Conservation (phyloP, 2,888 invertebrate genomes). For the Mythimna pallens region DNA sequence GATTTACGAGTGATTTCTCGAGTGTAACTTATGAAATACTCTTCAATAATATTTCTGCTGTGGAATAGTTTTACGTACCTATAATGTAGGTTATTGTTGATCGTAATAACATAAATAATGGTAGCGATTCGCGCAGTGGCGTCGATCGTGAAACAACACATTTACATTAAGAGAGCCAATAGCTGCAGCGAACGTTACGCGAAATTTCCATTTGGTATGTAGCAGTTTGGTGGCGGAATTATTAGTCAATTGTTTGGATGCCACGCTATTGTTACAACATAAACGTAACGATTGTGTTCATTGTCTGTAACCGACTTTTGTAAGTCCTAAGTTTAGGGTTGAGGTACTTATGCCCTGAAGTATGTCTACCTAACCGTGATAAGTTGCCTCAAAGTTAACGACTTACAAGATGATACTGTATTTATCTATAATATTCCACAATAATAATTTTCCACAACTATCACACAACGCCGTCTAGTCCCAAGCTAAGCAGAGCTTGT, state of each 20-base stretch:
- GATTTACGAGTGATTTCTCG: constrained; percentile 28
- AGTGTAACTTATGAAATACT: constrained; percentile 15
- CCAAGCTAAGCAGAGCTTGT: too few relatives aligned
- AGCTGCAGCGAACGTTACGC: constrained; percentile 73
- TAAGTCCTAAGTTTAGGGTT: constrained; percentile 63
- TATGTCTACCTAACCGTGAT: not conserved
- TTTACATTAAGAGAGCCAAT: constrained; percentile 81
- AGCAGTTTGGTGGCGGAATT: constrained; percentile 80
- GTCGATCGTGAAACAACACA: constrained; percentile 73
- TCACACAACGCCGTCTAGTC: too few relatives aligned
- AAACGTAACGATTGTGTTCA: constrained; percentile 73
- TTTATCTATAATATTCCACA: too few relatives aligned
- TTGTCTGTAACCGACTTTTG: constrained; percentile 75
- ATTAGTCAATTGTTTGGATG: constrained; percentile 83
- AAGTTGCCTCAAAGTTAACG: not conserved
- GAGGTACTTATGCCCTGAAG: constrained; percentile 9
- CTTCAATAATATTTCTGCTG: constrained; percentile 12
- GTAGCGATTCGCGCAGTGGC: constrained; percentile 34
- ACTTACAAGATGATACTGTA: not conserved
- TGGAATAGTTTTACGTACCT: constrained; percentile 37
- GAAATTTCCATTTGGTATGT: constrained; percentile 83
- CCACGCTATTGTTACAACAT: constrained; percentile 75
- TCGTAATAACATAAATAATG: constrained; percentile 51
- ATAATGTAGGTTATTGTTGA: constrained; percentile 42
- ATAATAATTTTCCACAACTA: too few relatives aligned